phyloP scores from a whole-genome alignment of 1,140 invertebrate genomes.

The Lordiphosa mommai region DNA sequence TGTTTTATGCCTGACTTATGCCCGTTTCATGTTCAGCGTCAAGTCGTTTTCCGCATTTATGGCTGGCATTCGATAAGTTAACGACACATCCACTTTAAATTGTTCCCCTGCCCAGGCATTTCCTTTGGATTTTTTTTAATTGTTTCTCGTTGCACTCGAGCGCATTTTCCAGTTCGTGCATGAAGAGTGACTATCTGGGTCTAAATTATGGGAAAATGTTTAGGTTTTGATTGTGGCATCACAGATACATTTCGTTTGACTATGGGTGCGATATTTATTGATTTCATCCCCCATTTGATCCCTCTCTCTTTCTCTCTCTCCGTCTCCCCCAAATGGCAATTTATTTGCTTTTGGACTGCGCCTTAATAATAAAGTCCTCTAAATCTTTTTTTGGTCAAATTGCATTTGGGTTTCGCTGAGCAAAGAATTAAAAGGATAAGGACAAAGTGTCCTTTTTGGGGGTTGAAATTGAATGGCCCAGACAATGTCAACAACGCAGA shows the following conservation, averaged over 20 bases:
- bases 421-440: conserved; percentile 50
- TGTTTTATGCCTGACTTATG: conserved; percentile 47
- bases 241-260: conserved; percentile 24
- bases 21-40: background rate
- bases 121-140: conserved; percentile 45
- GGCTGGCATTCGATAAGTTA: conserved; percentile 34
- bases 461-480: conserved; percentile 23
- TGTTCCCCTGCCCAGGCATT: background rate
- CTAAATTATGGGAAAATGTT: conserved; percentile 18
- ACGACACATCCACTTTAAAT: conserved; percentile 28
- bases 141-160: conserved; percentile 47
- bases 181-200: conserved; percentile 11
- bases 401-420: conserved; percentile 45
- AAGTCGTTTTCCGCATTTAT: too few relatives aligned
- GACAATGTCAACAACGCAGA: conserved; percentile 39
- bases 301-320: background rate
- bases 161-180: conserved; percentile 47
- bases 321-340: conserved; percentile 16
- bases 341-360: conserved; percentile 33
- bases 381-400: conserved; percentile 58
- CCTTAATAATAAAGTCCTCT: conserved; percentile 56
- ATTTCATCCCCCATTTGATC: conserved; percentile 24
- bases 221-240: conserved; percentile 1
- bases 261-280: conserved; percentile 36
- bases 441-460: conserved; percentile 6